A percentile compares a stretch with the other conserved stretches of the same genome.
These are phyloP conservation scores for Elgaria multicarinata DNA, from an alignment of 2,113 vertebrate species.

Conservation along the genomic window DNA sequence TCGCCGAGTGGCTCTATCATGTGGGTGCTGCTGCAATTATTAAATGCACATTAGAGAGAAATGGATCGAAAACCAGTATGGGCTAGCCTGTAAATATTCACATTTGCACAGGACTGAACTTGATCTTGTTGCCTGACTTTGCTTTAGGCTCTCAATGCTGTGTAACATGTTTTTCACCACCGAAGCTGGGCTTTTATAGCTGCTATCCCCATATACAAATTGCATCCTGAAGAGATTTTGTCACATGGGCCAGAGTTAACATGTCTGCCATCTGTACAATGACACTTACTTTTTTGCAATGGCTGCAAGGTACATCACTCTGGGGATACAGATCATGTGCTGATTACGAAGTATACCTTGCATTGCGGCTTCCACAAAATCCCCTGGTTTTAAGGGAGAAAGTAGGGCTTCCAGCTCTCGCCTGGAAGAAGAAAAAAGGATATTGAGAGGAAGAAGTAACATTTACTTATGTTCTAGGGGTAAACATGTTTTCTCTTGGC, in stretches of 20 bases:
- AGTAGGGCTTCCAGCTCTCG: constrained; percentile 64
- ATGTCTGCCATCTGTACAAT: not conserved
- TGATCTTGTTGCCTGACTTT: not conserved
- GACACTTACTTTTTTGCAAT: constrained; percentile 63
- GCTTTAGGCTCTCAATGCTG: not conserved
- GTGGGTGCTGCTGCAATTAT: not conserved
- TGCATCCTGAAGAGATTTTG: not conserved
- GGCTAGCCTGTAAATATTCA: not conserved
- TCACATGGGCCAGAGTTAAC: not conserved
- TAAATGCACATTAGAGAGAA: not conserved
- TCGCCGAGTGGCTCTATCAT: not conserved
- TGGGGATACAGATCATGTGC: constrained; percentile 66
- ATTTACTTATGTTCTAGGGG: not conserved
- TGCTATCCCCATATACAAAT: not conserved
- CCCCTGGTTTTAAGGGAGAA: constrained; percentile 58
- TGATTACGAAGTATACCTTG: constrained; percentile 73
- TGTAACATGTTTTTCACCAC: not conserved
- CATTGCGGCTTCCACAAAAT: constrained; percentile 72
- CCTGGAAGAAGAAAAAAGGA: constrained; percentile 48
- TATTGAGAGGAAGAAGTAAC: not conserved
- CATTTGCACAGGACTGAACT: not conserved
- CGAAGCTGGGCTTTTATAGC: not conserved
- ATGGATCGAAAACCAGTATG: not conserved
- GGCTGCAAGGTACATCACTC: constrained; percentile 64
- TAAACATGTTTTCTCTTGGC: not conserved